These are phyloP conservation scores for Varanus komodoensis DNA, from an alignment of 2,113 vertebrate species.

Conservation along the genomic window DNA sequence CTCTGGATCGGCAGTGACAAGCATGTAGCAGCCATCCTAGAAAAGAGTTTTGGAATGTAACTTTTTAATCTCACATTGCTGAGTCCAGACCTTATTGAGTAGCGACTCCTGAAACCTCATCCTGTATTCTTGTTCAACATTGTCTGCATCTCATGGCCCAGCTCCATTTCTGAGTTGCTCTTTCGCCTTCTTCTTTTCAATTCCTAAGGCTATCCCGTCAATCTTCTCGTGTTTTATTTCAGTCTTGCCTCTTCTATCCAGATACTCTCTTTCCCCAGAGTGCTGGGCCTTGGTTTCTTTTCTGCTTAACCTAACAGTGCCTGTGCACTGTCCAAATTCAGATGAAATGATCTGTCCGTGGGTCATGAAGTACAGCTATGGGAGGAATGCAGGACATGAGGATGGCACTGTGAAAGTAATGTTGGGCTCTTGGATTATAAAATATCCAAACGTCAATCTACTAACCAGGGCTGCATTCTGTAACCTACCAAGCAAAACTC, in stretches of 20 bases:
- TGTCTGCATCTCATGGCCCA: fast-evolving
- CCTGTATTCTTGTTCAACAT: neutral
- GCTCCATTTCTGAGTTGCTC: slow-evolving; percentile 2
- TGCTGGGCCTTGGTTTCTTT: neutral
- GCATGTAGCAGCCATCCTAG: too few species aligned
- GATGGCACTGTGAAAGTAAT: neutral
- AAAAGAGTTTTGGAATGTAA: slow-evolving; percentile 27
- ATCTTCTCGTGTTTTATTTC: slow-evolving; percentile 19
- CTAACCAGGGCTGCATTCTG: neutral
- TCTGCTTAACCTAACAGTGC: neutral
- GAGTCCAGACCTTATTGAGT: slow-evolving; percentile 7
- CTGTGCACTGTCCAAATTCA: too few species aligned
- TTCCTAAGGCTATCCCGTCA: neutral
- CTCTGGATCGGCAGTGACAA: neutral
- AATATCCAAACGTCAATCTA: neutral
- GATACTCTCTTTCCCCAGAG: neutral
- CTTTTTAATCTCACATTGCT: slow-evolving; percentile 21
- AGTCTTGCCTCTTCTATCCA: neutral
- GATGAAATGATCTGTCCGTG: too few species aligned
- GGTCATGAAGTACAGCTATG: neutral
- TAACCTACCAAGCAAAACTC: neutral
- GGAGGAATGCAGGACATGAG: neutral
- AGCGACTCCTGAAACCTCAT: slow-evolving; percentile 42
- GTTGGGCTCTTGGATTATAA: neutral
- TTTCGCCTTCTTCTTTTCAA: neutral